Evolutionary conservation across 1,140 invertebrate species (phyloP).

Genomic region (Lepidurus apus): DNA sequence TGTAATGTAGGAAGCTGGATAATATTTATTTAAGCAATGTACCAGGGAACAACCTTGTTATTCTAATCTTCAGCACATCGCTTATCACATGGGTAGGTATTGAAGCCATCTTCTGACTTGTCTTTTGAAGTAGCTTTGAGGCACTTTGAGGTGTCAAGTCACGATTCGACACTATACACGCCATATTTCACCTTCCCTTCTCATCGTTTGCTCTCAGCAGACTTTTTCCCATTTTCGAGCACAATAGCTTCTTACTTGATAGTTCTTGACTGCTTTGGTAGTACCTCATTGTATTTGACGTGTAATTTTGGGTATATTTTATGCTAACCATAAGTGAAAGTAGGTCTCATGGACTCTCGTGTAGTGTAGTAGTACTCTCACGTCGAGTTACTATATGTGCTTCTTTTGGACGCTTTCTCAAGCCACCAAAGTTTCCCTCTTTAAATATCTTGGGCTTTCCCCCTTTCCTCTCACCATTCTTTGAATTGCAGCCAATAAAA

Average conservation of each 20-base stretch:
- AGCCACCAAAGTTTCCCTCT: not conserved
- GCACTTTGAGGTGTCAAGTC: not conserved
- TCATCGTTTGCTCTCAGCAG: too few species aligned
- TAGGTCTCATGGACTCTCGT: not conserved
- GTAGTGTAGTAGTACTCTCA: not conserved
- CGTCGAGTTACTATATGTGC: too few species aligned
- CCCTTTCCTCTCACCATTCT: not conserved
- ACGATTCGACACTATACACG: not conserved
- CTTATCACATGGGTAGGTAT: too few species aligned
- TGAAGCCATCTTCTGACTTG: not conserved
- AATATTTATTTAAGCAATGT: too few species aligned
- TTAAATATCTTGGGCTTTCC: not conserved
- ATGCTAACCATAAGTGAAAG: constrained; percentile 1
- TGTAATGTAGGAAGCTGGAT: not conserved
- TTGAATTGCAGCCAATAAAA: not conserved
- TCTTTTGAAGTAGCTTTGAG: not conserved
- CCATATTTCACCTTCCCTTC: too few species aligned
- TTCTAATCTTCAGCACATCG: too few species aligned
- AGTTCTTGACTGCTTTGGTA: too few species aligned
- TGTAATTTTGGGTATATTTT: not conserved
- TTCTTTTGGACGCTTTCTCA: not conserved
- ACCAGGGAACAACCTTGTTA: too few species aligned
- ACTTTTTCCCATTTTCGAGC: too few species aligned
- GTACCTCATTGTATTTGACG: too few species aligned
- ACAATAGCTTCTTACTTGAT: too few species aligned